A percentile compares a stretch with the other conserved stretches of the same genome.
Evolutionary conservation across 2,113 vertebrate species (phyloP).

Genomic region (Lucifuga dentata): DNA sequence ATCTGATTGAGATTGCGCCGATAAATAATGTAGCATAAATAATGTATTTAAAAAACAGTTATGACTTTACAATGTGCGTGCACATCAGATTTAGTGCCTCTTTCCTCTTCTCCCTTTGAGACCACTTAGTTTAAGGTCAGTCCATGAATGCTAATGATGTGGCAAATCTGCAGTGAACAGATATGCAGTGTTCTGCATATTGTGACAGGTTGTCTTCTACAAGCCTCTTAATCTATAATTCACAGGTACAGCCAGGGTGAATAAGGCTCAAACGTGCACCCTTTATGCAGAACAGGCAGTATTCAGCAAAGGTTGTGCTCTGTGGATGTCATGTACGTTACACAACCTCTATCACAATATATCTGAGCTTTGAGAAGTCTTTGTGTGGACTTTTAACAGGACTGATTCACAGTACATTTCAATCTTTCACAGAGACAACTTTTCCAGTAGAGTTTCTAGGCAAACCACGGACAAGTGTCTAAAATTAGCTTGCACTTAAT

Average conservation of each 20-base stretch:
- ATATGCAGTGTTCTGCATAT: conserved; percentile 41
- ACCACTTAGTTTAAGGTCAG: conserved; percentile 1
- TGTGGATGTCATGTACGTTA: conserved; percentile 5
- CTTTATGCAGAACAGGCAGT: conserved; percentile 28
- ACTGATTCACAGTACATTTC: not conserved
- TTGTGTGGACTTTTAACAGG: conserved; percentile 21
- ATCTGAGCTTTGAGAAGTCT: conserved; percentile 27
- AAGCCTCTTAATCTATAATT: conserved; percentile 61
- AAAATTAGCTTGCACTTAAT: conserved; percentile 37
- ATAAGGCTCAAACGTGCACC: conserved; percentile 16
- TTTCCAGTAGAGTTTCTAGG: conserved; percentile 37
- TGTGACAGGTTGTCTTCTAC: conserved; percentile 29
- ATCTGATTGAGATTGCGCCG: not conserved
- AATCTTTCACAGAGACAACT: conserved; percentile 22
- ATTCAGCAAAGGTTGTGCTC: not conserved
- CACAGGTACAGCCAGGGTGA: conserved; percentile 26
- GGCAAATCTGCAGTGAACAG: conserved; percentile 30
- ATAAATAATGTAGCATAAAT: not conserved
- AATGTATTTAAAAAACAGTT: not conserved
- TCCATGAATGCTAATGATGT: conserved; percentile 33
- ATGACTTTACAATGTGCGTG: not conserved
- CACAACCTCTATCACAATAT: conserved; percentile 17
- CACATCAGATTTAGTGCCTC: not conserved
- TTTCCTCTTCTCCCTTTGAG: conserved; percentile 11
- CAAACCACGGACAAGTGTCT: conserved; percentile 23